Evolutionary conservation across 1,140 invertebrate genomes (phyloP).

Genomic region (Euura lappo): DNA sequence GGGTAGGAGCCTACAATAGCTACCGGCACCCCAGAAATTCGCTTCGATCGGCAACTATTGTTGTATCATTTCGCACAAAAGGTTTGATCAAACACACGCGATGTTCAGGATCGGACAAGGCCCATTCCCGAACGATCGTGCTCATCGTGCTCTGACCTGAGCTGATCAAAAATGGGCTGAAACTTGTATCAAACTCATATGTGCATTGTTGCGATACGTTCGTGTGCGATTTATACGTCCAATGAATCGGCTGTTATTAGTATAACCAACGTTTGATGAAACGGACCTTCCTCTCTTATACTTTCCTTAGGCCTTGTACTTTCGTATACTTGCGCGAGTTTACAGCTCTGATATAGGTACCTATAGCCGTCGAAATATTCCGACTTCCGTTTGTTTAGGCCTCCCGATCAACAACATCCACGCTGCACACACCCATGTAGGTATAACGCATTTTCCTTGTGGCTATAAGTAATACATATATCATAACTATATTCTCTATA

Average conservation of each 20-base stretch:
- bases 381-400: background rate
- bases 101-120: background rate
- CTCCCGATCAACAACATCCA: background rate
- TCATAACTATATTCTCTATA: too few relatives aligned
- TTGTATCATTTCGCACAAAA: conserved; percentile 10
- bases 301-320: background rate
- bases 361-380: background rate
- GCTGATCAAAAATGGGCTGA: background rate
- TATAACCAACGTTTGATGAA: background rate
- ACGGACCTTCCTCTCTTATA: background rate
- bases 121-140: background rate
- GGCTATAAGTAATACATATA: too few relatives aligned
- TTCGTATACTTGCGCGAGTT: background rate
- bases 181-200: background rate
- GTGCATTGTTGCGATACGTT: background rate
- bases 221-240: background rate
- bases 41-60: conserved; percentile 11
- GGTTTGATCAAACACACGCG: conserved; percentile 10
- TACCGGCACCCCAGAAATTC: background rate
- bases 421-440: too few relatives aligned
- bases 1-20: background rate
- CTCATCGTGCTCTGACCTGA: background rate
- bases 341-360: background rate
- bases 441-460: too few relatives aligned
- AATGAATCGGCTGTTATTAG: background rate